Evolutionary conservation across 2,888 invertebrate species (phyloP).

Genomic region (Clitarchus hookeri): DNA sequence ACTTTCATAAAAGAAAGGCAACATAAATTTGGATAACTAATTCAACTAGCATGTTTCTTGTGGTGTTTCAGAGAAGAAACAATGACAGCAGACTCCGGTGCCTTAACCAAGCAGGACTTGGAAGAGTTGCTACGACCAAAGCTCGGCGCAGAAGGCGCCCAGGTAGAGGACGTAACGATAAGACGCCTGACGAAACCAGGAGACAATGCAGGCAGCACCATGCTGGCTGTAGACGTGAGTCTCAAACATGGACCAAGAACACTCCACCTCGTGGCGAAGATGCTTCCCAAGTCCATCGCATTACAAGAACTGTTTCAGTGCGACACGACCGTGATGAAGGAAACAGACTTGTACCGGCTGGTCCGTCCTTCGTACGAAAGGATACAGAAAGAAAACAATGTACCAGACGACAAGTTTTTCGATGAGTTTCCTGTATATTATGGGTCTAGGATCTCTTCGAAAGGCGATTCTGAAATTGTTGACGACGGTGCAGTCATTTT

Average conservation of each 20-base stretch:
- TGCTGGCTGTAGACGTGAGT: constrained; percentile 50
- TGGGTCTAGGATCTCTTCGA: constrained; percentile 51
- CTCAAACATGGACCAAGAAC: constrained; percentile 43
- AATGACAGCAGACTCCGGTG: too few relatives aligned
- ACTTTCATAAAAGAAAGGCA: too few relatives aligned
- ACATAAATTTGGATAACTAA: too few relatives aligned
- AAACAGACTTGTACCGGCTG: constrained; percentile 50
- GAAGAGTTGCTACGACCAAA: background rate
- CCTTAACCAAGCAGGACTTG: background rate
- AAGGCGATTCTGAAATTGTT: constrained; percentile 47
- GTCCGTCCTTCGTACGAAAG: constrained; percentile 48
- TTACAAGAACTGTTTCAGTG: constrained; percentile 52
- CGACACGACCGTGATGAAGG: constrained; percentile 52
- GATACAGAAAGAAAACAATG: constrained; percentile 47
- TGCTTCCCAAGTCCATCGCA: constrained; percentile 45
- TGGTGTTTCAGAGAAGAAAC: too few relatives aligned
- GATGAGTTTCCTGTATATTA: constrained; percentile 49
- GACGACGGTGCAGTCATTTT: constrained; percentile 50
- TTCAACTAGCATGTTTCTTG: too few relatives aligned
- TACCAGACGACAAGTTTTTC: constrained; percentile 46
- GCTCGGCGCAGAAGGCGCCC: constrained; percentile 32
- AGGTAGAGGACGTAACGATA: constrained; percentile 53
- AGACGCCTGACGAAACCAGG: constrained; percentile 53
- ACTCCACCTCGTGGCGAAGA: constrained; percentile 47
- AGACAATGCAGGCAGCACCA: constrained; percentile 58